These are phyloP conservation scores for Hestina assimilis DNA, from an alignment of 1,140 invertebrate species.

Conservation along the genomic window DNA sequence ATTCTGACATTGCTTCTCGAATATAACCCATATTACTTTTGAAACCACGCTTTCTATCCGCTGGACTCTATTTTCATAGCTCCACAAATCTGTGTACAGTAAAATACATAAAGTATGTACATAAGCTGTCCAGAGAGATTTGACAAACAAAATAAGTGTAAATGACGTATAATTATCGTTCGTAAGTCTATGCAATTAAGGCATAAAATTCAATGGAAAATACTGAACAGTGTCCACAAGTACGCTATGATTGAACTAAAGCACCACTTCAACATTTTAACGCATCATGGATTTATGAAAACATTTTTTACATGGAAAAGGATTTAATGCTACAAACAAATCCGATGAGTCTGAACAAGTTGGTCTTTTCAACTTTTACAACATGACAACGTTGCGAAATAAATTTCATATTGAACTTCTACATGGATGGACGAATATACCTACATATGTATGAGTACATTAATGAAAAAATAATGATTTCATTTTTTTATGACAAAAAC, in stretches of 20 bases:
- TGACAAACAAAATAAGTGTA: no score
- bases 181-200: neutral
- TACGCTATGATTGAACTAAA: neutral
- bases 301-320: neutral
- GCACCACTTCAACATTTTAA: neutral
- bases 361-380: neutral
- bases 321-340: neutral
- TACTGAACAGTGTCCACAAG: neutral
- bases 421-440: neutral
- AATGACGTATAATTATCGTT: neutral
- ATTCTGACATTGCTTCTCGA: no score
- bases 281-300: neutral
- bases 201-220: neutral
- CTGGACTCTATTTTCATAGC: no score
- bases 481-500: no score
- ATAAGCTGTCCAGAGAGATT: no score
- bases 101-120: no score
- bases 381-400: neutral
- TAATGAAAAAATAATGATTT: no score
- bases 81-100: no score
- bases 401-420: neutral
- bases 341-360: neutral
- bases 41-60: no score
- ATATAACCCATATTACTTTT: no score
- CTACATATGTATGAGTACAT: no score